Evolutionary conservation across 2,797 vertebrate species (phyloP), one percentile per base, ranked within the genome.

Genomic region (Pristis pectinata): DNA sequence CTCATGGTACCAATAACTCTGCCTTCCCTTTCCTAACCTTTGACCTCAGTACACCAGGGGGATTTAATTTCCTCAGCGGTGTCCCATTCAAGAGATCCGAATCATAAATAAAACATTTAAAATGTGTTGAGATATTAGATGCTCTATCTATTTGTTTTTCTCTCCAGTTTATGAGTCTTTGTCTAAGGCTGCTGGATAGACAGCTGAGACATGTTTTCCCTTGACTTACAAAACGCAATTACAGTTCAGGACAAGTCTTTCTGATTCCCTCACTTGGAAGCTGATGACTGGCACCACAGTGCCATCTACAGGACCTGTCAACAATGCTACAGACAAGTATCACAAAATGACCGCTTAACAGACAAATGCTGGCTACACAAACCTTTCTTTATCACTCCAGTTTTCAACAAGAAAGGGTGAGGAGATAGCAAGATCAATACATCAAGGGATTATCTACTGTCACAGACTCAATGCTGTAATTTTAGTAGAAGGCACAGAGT

Each of bases 181-280:
- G 87, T 91, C 59, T 91, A 67, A 91, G 59, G 19, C 87, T 91
- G 61, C 59, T 22, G 87, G 87, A 67, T 41, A 64, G 59, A 67
- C 87, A 91, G 87, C 61, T 91, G 87, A 67, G 87, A 64, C 87
- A 67, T 94, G 92, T 76, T 94, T 76, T 94, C 70, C 92, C 41
- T 76, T 94, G 92, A 76, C 70, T 74, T 94, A 56, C 67, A 94
- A 74, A 94, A 94, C 56, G 92, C 70, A 94, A 94, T 94, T 94
- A 94, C 92, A 94, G 44, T 94, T 17, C 92, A 17, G 27, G 92
- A 76, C 67, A 34, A 49, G 92, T 49, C 41, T 53, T 61, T 61
- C 64, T 49, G 37, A 2, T 41, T 13, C 41, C 15, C 7, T 64
- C 5, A 9, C 19, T 8, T n/a, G 6, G 70, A 6, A 9, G 17